Conservation (phyloP, 2,888 invertebrate genomes). For the Drosophila hawaiiensis region DNA sequence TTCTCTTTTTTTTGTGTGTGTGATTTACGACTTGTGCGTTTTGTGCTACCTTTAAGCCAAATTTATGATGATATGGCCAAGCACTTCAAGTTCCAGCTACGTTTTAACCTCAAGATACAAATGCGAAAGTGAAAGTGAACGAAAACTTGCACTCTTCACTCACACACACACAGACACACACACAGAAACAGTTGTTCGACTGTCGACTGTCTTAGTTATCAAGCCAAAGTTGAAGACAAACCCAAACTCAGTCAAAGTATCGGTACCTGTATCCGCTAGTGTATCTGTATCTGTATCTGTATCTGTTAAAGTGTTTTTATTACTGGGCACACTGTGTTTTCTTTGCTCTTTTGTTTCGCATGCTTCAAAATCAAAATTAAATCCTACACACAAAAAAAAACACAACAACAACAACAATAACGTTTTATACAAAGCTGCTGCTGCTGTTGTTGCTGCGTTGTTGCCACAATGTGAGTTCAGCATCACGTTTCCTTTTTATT, state of each 20-base stretch:
- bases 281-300: constrained; percentile 20
- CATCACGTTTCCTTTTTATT: constrained; percentile 79
- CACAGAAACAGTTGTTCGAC: constrained; percentile 3
- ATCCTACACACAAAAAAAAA: constrained; percentile 44
- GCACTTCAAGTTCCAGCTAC: constrained; percentile 34
- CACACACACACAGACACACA: constrained; percentile 1
- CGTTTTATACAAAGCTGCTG: constrained; percentile 59
- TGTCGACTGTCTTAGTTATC: not conserved
- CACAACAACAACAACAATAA: constrained; percentile 61
- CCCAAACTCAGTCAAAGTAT: constrained; percentile 10
- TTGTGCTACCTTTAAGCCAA: constrained; percentile 38
- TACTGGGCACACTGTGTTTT: constrained; percentile 56
- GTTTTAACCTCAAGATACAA: constrained; percentile 47
- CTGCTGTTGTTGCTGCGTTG: constrained; percentile 6
- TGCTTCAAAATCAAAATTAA: constrained; percentile 68
- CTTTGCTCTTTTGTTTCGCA: constrained; percentile 50
- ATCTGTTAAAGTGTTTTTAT: constrained; percentile 67
- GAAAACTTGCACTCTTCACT: constrained; percentile 57
- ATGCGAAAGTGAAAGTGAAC: constrained; percentile 74
- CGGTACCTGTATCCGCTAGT: constrained; percentile 20
- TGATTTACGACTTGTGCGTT: constrained; percentile 50
- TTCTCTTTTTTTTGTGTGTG: not conserved
- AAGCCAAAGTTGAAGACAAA: constrained; percentile 6
- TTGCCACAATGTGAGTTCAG: constrained; percentile 63
- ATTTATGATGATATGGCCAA: constrained; percentile 53